These are phyloP conservation scores for Macrosiphum euphorbiae DNA, from an alignment of 2,888 invertebrate species.

Conservation along the genomic window DNA sequence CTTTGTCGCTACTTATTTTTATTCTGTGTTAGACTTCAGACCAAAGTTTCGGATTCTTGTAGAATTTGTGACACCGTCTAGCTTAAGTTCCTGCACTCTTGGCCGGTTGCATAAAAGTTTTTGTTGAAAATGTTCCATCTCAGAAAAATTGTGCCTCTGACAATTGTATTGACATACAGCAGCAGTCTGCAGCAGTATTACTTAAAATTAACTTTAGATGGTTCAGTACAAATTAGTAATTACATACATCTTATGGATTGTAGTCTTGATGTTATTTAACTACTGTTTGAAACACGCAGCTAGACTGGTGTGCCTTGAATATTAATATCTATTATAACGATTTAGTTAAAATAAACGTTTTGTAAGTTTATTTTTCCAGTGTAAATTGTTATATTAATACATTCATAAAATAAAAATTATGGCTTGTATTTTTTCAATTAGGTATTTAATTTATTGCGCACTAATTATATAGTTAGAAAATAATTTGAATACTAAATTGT, in stretches of 20 bases:
- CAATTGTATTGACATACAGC: background rate
- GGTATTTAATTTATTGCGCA: background rate
- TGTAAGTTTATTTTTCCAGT: background rate
- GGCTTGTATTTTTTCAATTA: background rate
- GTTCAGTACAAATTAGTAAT: background rate
- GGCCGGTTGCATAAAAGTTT: background rate
- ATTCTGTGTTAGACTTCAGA: background rate
- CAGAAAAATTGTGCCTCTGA: background rate
- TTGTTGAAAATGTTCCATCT: background rate
- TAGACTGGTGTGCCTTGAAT: background rate
- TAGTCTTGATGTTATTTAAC: background rate
- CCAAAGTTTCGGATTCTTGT: slow-evolving; percentile 14
- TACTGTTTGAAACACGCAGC: background rate
- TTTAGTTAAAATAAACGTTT: background rate
- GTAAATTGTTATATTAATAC: background rate
- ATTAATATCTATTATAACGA: background rate
- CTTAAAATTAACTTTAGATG: background rate
- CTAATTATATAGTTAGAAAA: background rate
- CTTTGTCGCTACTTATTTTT: background rate
- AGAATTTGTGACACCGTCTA: background rate
- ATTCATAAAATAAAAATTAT: background rate
- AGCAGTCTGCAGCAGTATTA: background rate
- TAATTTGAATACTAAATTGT: background rate
- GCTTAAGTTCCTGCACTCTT: background rate
- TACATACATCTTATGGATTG: background rate